Percentiles rank a stretch among this genome's conserved stretches.
These are phyloP conservation scores for Philypnodon macrostomus DNA, from an alignment of 2,797 vertebrate species.

Conservation along the genomic window DNA sequence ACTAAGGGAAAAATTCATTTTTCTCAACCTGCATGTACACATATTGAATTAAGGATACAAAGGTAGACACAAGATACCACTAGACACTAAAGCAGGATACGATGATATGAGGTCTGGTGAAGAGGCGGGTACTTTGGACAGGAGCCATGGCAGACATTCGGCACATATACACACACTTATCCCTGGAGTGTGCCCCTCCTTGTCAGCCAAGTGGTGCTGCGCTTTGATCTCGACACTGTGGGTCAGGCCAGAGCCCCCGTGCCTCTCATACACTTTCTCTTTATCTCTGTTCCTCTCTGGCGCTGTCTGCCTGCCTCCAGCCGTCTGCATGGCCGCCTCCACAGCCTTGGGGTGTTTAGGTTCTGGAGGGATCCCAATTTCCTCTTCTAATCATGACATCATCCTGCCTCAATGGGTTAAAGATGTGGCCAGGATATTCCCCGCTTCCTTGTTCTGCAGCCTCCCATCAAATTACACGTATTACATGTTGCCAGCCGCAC, in stretches of 20 bases:
- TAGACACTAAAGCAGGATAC: constrained; percentile 41
- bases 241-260: constrained; percentile 47
- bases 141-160: constrained; percentile 45
- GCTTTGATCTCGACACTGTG: constrained; percentile 78
- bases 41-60: no score
- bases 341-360: constrained; percentile 79
- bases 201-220: constrained; percentile 69
- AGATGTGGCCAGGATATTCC: constrained; percentile 83
- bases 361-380: constrained; percentile 83
- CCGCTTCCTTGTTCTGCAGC: constrained; percentile 73
- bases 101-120: constrained; percentile 55
- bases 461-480: constrained; percentile 77
- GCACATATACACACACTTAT: constrained; percentile 54
- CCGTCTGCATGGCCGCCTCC: constrained; percentile 58
- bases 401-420: constrained; percentile 83
- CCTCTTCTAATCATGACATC: constrained; percentile 88
- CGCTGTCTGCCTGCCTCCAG: constrained; percentile 50
- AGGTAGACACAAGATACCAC: constrained; percentile 54
- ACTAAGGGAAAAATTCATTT: no score
- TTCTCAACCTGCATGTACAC: no score
- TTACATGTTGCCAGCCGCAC: constrained; percentile 59
- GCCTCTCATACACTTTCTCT: constrained; percentile 12
- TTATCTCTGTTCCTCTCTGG: constrained; percentile 8
- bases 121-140: constrained; percentile 42
- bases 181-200: constrained; percentile 66